These are phyloP conservation scores for Eupleurogrammus muticus DNA, from an alignment of 2,797 vertebrate species.

Conservation along the genomic window DNA sequence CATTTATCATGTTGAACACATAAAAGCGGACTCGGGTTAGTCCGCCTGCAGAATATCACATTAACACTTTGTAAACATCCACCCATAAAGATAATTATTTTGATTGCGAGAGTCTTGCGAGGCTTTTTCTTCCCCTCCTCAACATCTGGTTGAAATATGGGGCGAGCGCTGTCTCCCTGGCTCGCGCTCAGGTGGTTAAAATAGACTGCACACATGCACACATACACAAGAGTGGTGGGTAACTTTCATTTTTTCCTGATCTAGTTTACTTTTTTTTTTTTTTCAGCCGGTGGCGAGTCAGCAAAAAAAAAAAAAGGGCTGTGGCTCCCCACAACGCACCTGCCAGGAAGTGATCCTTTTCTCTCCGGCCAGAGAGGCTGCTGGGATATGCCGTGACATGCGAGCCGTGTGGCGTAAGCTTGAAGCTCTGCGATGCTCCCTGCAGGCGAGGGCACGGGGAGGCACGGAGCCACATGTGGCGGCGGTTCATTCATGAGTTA, in stretches of 20 bases:
- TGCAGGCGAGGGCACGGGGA: conserved; percentile 17
- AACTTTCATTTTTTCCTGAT: conserved; percentile 45
- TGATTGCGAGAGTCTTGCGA: conserved; percentile 86
- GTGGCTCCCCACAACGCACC: conserved; percentile 80
- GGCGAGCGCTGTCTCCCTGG: conserved; percentile 87
- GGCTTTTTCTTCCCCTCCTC: conserved; percentile 80
- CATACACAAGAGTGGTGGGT: conserved; percentile 45
- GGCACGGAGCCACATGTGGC: not conserved
- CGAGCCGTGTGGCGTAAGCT: conserved; percentile 46
- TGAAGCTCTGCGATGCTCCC: conserved; percentile 20
- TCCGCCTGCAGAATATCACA: conserved; percentile 74
- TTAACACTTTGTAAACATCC: conserved; percentile 86
- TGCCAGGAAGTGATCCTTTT: conserved; percentile 84
- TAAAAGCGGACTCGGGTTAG: conserved; percentile 69
- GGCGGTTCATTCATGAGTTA: conserved; percentile 20
- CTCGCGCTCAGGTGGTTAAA: conserved; percentile 88
- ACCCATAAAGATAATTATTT: conserved; percentile 86
- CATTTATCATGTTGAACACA: conserved; percentile 67
- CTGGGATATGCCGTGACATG: conserved; percentile 78
- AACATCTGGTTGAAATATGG: conserved; percentile 96
- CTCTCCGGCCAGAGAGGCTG: conserved; percentile 73
- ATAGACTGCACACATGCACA: conserved; percentile 82
- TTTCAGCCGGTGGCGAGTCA: conserved; percentile 58
- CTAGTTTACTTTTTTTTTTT: conserved; percentile 39
- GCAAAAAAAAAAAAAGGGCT: conserved; percentile 73